Conservation (phyloP, 2,113 vertebrate species). For the Elaphurus davidianus region DNA sequence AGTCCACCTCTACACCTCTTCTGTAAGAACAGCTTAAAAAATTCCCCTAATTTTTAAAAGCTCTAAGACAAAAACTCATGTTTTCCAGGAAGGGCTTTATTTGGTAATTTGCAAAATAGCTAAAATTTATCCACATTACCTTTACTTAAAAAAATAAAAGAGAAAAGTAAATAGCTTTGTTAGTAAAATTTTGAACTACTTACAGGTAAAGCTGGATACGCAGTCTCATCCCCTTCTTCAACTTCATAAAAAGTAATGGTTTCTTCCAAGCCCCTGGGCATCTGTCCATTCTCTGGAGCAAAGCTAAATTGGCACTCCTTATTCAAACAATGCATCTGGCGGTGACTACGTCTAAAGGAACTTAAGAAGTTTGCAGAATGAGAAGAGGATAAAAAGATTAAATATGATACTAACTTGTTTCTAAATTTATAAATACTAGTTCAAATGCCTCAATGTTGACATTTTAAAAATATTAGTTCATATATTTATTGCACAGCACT, state of each 20-base stretch:
- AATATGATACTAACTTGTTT: not conserved
- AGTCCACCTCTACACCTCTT: not conserved
- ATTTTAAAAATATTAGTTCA: not conserved
- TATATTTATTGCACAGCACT: not conserved
- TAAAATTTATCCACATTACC: not conserved
- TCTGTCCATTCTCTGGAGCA: slow-evolving; percentile 78
- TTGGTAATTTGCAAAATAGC: not conserved
- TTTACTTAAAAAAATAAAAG: not conserved
- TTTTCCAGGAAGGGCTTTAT: not conserved
- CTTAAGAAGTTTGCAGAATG: slow-evolving; percentile 37
- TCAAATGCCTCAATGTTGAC: not conserved
- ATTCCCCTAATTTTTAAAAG: not conserved
- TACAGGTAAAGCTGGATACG: slow-evolving; percentile 83
- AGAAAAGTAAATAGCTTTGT: not conserved
- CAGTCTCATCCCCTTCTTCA: slow-evolving; percentile 81
- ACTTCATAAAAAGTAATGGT: slow-evolving; percentile 85
- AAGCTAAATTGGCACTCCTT: slow-evolving; percentile 87
- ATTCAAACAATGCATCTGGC: slow-evolving; percentile 83
- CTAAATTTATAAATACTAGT: not conserved
- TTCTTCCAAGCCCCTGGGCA: slow-evolving; percentile 83
- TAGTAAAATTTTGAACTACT: slow-evolving; percentile 64
- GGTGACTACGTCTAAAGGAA: slow-evolving; percentile 82
- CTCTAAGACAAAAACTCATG: not conserved
- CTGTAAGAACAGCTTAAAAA: not conserved
- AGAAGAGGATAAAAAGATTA: not conserved